These are phyloP conservation scores for Muscicapa adusta DNA, from an alignment of 2,113 vertebrate species.

Conservation along the genomic window DNA sequence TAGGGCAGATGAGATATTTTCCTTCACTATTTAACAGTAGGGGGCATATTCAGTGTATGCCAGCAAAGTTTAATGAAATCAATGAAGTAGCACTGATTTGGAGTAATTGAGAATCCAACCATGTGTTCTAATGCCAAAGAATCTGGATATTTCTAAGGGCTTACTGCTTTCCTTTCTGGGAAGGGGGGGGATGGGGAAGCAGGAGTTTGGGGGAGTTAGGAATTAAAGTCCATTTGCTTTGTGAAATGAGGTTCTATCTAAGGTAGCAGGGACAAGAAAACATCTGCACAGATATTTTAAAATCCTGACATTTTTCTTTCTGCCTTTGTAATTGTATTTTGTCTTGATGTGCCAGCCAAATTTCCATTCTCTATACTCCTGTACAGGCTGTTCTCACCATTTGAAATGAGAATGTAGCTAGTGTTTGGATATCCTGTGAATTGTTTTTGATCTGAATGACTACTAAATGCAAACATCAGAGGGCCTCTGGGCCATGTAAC, in stretches of 20 bases:
- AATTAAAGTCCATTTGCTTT: neutral
- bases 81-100: constrained; percentile 59
- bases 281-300: neutral
- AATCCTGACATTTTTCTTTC: neutral
- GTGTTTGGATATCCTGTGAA: neutral
- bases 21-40: constrained; percentile 34
- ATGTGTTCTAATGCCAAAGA: constrained; percentile 51
- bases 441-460: neutral
- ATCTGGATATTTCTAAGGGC: constrained; percentile 10
- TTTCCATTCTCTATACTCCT: neutral
- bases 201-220: fast-evolving
- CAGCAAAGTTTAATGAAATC: constrained; percentile 55
- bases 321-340: neutral
- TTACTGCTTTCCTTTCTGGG: neutral
- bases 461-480: neutral
- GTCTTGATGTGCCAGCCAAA: neutral
- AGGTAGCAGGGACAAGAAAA: neutral
- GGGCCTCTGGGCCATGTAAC: neutral
- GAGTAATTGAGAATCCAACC: constrained; percentile 51
- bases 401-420: neutral
- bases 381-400: neutral
- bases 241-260: neutral
- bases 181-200: neutral
- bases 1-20: constrained; percentile 3
- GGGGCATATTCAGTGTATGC: constrained; percentile 49